Base-by-base conservation (phyloP, 2,113 vertebrate genomes). In the Heterotilapia buettikoferi region DNA sequence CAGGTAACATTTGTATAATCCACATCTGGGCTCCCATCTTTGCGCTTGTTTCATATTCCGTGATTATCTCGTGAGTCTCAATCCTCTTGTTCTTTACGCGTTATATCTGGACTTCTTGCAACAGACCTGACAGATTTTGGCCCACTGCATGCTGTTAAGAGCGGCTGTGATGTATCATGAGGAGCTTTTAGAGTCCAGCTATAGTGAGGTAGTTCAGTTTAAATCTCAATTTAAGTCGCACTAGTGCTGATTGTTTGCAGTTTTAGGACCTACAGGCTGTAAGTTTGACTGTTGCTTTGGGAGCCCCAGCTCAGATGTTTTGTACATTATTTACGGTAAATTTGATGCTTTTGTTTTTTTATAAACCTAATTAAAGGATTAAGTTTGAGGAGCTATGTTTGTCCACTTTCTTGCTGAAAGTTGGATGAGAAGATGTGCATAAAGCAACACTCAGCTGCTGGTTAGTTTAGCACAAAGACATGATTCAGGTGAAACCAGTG, bases 141-240 rank as follows among this genome's bases (percentile, higher is more conserved):
- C 85, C 18, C 80, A 86, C 45, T 85, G 90, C 85, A 84, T 90
- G 86, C 19, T 87, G 71, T 88, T 85, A 83, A 63, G 79, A 90
- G 87, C 66, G 82, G 52, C 85, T 11, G 4, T 50, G 43, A 31
- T 78, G 10, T 78, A 50, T 31, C 71, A 50, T n/a, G 9, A 78
- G 71, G 16, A 78, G 83, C 88, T 79, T 89, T 86, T 78, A 85
- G 66, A 92, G 80, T 76, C 53, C 59, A 84, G 80, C 19, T 66
- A 2, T 59, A 47, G 78, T 81, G 12, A 26, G 21, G 68, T 24
- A 24, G 45, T 50, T 78, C 8, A 54, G 50, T 47, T 85, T 57
- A 9, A 83, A 84, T 24, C 38, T 84, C 83, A 21, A 45, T 83
- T 7, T 26, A 85, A 87, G 83, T 86, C 18, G 18, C 86, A 40